Evolutionary conservation across 2,888 invertebrate genomes (phyloP).

Genomic region (Dicyrtoma fusca): DNA sequence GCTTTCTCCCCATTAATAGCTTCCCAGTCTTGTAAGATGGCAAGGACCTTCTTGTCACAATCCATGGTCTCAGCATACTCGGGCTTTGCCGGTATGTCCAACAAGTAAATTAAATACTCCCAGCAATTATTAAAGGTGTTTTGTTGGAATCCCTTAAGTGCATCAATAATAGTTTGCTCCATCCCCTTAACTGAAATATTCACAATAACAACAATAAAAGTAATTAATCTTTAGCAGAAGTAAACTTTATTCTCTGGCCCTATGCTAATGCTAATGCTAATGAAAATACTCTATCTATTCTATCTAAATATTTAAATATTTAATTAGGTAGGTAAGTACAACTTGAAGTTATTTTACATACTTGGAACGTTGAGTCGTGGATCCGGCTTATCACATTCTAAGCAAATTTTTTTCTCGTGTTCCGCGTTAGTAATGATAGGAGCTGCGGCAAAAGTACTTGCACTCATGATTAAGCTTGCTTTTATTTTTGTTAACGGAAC

Average conservation of each 20-base stretch:
- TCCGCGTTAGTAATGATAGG: neutral
- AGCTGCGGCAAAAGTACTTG: neutral
- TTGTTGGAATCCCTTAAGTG: constrained; percentile 28
- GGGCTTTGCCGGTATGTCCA: constrained; percentile 26
- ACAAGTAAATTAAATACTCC: constrained; percentile 35
- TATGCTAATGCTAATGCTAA: too few species aligned
- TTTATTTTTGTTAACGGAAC: neutral
- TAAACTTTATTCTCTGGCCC: too few species aligned
- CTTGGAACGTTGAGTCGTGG: constrained; percentile 28
- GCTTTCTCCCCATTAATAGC: constrained; percentile 31
- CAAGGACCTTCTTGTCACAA: constrained; percentile 27
- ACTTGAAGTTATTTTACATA: too few species aligned
- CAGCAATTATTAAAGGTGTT: constrained; percentile 38
- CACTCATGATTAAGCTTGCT: constrained; percentile 9
- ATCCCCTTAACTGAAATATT: constrained; percentile 33
- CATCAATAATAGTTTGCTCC: constrained; percentile 33
- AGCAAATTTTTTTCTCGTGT: constrained; percentile 35
- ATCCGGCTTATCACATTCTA: constrained; percentile 34
- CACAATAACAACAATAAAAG: neutral
- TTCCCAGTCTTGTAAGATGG: constrained; percentile 32
- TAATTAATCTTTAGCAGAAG: constrained; percentile 1
- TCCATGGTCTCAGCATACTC: constrained; percentile 27
- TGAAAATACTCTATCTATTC: too few species aligned
- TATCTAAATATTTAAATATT: too few species aligned
- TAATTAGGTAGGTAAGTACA: too few species aligned